phyloP scores from a whole-genome alignment of 2,113 vertebrate species.

The Gymnorhina tibicen region DNA sequence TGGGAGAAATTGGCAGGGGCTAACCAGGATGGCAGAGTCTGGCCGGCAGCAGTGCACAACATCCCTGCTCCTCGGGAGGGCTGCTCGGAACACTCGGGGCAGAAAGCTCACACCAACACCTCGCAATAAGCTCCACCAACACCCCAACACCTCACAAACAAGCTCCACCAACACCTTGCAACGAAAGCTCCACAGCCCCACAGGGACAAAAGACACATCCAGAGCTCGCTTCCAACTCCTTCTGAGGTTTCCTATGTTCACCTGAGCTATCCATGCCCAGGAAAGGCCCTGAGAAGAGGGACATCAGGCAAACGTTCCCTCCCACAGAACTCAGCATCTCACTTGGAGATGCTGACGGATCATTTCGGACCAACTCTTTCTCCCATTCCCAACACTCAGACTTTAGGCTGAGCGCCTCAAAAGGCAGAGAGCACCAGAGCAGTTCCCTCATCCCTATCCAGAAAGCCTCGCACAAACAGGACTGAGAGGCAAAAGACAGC shows the following conservation, averaged over 20 bases:
- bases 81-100: fast-evolving
- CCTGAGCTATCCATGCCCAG: background rate
- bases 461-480: background rate
- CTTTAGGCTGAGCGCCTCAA: background rate
- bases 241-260: background rate
- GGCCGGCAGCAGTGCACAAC: background rate
- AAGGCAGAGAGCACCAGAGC: background rate
- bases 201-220: background rate
- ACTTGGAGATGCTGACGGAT: background rate
- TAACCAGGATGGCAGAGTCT: background rate
- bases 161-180: background rate
- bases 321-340: background rate
- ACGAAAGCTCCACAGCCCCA: background rate
- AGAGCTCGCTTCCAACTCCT: background rate
- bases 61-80: background rate
- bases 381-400: background rate
- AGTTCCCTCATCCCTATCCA: background rate
- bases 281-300: background rate
- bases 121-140: background rate
- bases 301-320: background rate
- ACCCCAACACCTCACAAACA: background rate
- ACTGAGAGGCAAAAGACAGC: background rate
- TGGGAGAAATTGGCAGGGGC: background rate
- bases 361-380: background rate
- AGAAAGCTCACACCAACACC: background rate